Evolutionary conservation across 2,888 invertebrate species (phyloP).

Genomic region (Eupithecia inturbata): DNA sequence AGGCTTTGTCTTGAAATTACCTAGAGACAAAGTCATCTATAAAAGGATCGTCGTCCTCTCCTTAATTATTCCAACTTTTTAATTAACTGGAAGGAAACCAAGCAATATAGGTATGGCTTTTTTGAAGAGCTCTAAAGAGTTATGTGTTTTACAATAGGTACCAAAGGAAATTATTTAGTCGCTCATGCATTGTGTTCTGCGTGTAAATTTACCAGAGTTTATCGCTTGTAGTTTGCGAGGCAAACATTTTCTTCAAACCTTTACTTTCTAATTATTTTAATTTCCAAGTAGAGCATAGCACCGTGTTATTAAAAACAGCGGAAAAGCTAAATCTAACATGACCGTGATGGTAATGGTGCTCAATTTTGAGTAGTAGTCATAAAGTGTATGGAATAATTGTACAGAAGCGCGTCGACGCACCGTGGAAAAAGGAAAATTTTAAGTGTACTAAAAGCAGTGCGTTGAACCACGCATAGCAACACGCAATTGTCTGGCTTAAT

Average conservation of each 20-base stretch:
- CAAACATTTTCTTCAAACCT: slow-evolving; percentile 36
- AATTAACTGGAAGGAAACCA: background rate
- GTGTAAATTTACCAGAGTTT: slow-evolving; percentile 48
- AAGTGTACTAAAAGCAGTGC: slow-evolving; percentile 65
- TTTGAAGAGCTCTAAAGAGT: background rate
- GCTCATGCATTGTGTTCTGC: slow-evolving; percentile 36
- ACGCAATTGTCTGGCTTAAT: slow-evolving; percentile 59
- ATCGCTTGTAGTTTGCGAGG: slow-evolving; percentile 57
- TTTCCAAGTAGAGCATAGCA: slow-evolving; percentile 51
- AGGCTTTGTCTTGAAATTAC: slow-evolving; percentile 32
- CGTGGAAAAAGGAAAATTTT: slow-evolving; percentile 73
- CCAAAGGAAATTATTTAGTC: background rate
- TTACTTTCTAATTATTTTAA: slow-evolving; percentile 51
- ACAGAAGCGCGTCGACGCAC: slow-evolving; percentile 52
- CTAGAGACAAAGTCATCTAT: slow-evolving; percentile 23
- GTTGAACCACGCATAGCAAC: slow-evolving; percentile 58
- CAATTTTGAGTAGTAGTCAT: slow-evolving; percentile 40
- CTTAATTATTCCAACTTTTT: slow-evolving; percentile 4
- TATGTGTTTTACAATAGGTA: background rate
- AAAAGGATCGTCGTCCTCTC: slow-evolving; percentile 20
- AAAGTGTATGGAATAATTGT: slow-evolving; percentile 39
- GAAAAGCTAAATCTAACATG: slow-evolving; percentile 30
- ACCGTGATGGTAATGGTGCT: slow-evolving; percentile 26
- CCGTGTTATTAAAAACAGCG: slow-evolving; percentile 29
- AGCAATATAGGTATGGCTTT: slow-evolving; percentile 1